These are phyloP conservation scores for Holothuria leucospilota DNA, from an alignment of 53 echinoderm and acorn worm genomes.

Conservation along the genomic window DNA sequence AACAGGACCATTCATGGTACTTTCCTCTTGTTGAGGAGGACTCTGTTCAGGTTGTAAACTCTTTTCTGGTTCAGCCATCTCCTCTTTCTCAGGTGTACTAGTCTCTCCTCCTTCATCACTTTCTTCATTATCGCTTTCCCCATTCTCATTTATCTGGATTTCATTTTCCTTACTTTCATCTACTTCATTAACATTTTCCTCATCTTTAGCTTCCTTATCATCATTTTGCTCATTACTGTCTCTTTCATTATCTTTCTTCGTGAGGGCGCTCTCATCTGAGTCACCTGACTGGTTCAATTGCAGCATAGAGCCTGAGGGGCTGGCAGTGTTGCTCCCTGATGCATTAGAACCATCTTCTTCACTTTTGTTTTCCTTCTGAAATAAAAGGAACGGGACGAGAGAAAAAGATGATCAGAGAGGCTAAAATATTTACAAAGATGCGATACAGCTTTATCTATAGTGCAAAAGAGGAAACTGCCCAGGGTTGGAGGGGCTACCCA, in stretches of 20 bases:
- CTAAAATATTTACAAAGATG: too few species aligned
- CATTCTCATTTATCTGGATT: too few species aligned
- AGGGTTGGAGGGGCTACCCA: too few species aligned
- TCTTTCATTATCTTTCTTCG: not conserved
- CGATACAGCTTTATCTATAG: too few species aligned
- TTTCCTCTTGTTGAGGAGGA: not conserved
- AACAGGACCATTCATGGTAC: conserved; percentile 2
- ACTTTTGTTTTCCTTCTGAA: conserved; percentile 18
- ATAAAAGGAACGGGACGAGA: not conserved
- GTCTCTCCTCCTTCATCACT: too few species aligned
- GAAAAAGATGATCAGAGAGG: too few species aligned
- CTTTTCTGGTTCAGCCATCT: not conserved
- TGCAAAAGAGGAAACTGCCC: too few species aligned
- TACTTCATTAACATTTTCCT: not conserved
- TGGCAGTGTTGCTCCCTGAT: not conserved
- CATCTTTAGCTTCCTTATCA: conserved; percentile 30
- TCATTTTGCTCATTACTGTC: not conserved
- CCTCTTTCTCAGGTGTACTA: conserved; percentile 18
- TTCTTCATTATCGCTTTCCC: too few species aligned
- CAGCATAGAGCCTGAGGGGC: not conserved
- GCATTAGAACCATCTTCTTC: conserved; percentile 5
- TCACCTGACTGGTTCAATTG: not conserved
- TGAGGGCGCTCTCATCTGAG: not conserved
- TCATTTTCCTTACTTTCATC: too few species aligned
- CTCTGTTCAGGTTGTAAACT: not conserved